Conservation (phyloP, 1,140 invertebrate genomes). For the Samia ricini region DNA sequence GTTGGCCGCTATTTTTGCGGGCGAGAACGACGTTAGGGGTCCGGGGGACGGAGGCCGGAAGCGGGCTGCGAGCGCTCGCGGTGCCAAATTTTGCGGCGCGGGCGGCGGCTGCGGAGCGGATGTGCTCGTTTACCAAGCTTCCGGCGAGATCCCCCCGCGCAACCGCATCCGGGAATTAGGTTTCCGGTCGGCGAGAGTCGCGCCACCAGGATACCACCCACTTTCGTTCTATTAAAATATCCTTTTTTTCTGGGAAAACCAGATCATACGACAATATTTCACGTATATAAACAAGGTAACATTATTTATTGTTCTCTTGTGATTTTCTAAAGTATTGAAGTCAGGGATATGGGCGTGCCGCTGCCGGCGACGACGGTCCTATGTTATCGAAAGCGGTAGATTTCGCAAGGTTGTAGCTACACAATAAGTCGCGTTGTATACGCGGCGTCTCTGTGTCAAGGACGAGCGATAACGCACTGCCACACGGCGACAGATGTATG, state of each 20-base stretch:
- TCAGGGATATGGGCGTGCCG: constrained; percentile 3
- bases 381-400: constrained; percentile 54
- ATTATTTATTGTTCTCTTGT: not conserved
- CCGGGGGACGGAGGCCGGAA: constrained; percentile 68
- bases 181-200: constrained; percentile 71
- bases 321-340: not conserved
- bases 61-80: constrained; percentile 67
- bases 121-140: constrained; percentile 80
- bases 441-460: constrained; percentile 72
- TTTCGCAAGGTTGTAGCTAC: constrained; percentile 71
- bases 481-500: constrained; percentile 20
- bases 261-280: not conserved
- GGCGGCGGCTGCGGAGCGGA: constrained; percentile 73
- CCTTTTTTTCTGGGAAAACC: no score
- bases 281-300: not conserved
- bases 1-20: constrained; percentile 74
- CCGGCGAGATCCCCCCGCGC: constrained; percentile 78
- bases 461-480: constrained; percentile 65
- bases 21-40: constrained; percentile 54
- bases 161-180: constrained; percentile 75
- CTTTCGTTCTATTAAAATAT: constrained; percentile 58
- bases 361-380: constrained; percentile 32
- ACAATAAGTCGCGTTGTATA: constrained; percentile 63
- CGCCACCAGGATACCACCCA: constrained; percentile 58
- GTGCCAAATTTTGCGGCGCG: constrained; percentile 76